Base-by-base conservation (phyloP, 2,888 invertebrate species). In the Exocentrus adspersus region DNA sequence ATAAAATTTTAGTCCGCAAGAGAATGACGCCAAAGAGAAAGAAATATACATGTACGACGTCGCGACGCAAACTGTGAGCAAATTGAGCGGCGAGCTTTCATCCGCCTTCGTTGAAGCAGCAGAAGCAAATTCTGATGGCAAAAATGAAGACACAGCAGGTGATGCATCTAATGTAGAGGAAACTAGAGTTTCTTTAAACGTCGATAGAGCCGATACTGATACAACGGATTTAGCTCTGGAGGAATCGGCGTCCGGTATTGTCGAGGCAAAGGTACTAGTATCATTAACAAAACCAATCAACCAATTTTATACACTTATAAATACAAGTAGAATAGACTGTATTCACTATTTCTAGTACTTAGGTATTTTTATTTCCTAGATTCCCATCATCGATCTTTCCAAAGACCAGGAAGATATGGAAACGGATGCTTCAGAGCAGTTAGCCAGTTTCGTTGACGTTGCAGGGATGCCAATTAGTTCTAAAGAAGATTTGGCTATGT, bases 31-130 rank as follows among this genome's bases (percentile, higher is more conserved):
- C 43, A 85, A 85, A 46, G 88, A 89, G 61, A 89, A 90, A 77
- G 94, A 94, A 84, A 94, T 94, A 74, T 94, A 88, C 82, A 94
- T 94, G 94, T 94, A 93, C 79, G 94, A 94, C 78, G 88, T 93
- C 45, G 83, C 86, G 65, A 89, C 90, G 2, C 88, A 90, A 75
- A 88, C 86, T 41, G 91, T 93, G 1, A 93, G 88, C 80, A 92
- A 90, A 81, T 83, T 94, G 17, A 89, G 88, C 70, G 94, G 94
- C 1, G 93, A 93, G 76, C 84, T 94, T 53, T 94, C 94, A 2
- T 88, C 90, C 53, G 92, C 94, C 32, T 94, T 94, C 75, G 93
- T 94, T 1, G 91, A 92, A 77, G 94, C 93, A 45, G 94, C 94
- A 17, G 94, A 94, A 83, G 92, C 92, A 71, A 94, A 94, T 81